Percentiles rank a stretch among this genome's conserved stretches.
Conservation (phyloP, 2,113 vertebrate genomes). For the Galeopterus variegatus region DNA sequence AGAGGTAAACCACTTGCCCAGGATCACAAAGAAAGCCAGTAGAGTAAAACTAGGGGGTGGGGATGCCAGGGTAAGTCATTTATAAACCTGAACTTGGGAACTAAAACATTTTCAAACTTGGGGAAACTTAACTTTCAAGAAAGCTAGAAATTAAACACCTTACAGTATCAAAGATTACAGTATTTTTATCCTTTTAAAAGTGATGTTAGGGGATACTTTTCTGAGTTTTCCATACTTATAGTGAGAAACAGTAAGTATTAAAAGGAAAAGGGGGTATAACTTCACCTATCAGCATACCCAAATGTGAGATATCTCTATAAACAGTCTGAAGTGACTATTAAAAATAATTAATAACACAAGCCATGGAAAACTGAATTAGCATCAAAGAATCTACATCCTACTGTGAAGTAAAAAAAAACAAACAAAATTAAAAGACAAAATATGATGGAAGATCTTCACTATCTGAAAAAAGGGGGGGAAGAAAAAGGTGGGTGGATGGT, state of each 20-base stretch:
- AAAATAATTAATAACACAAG: slow-evolving; percentile 67
- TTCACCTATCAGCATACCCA: slow-evolving; percentile 53
- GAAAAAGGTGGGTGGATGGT: slow-evolving; percentile 39
- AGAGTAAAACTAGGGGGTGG: neutral
- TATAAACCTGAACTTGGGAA: slow-evolving; percentile 41
- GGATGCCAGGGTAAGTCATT: slow-evolving; percentile 3
- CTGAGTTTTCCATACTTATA: slow-evolving; percentile 61
- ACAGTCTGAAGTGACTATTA: slow-evolving; percentile 64
- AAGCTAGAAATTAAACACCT: slow-evolving; percentile 67
- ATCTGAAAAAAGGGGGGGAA: slow-evolving; percentile 64
- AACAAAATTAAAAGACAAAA: neutral
- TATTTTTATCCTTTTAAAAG: slow-evolving; percentile 48
- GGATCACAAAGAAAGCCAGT: slow-evolving; percentile 62
- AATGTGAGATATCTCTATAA: slow-evolving; percentile 58
- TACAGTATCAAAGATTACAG: slow-evolving; percentile 63
- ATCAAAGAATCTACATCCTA: slow-evolving; percentile 70
- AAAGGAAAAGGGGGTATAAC: slow-evolving; percentile 47
- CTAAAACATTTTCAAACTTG: slow-evolving; percentile 68
- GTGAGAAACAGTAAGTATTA: slow-evolving; percentile 55
- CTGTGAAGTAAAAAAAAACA: slow-evolving; percentile 62
- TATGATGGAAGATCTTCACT: slow-evolving; percentile 59
- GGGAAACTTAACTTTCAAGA: slow-evolving; percentile 61
- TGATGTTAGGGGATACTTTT: neutral
- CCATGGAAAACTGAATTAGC: slow-evolving; percentile 62
- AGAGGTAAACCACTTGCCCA: slow-evolving; percentile 58